Conservation (phyloP, 2,888 invertebrate species). For the Sepiola atlantica region DNA sequence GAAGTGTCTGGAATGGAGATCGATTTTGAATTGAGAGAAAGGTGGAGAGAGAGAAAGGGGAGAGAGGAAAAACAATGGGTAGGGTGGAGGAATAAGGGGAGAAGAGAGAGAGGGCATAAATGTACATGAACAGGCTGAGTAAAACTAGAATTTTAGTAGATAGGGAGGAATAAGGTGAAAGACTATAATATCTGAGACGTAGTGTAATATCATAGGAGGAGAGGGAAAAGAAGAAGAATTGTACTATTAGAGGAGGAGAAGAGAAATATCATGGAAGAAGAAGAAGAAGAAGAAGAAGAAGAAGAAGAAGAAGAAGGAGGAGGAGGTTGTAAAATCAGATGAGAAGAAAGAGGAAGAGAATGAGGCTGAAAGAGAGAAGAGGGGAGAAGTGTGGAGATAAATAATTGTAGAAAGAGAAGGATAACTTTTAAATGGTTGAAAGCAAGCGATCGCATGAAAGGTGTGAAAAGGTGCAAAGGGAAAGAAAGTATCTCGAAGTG, state of each 20-base stretch:
- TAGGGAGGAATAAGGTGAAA: slow-evolving; percentile 47
- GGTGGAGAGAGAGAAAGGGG: slow-evolving; percentile 48
- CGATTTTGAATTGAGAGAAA: slow-evolving; percentile 43
- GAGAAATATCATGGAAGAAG: not conserved
- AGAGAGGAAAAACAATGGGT: slow-evolving; percentile 48
- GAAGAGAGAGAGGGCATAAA: slow-evolving; percentile 49
- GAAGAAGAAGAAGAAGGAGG: not conserved
- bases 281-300: not conserved
- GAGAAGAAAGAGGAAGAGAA: not conserved
- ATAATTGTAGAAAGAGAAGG: no score
- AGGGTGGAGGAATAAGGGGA: slow-evolving; percentile 46
- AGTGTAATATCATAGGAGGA: not conserved
- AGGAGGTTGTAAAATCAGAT: not conserved
- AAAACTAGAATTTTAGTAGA: slow-evolving; percentile 46
- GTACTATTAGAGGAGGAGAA: not conserved
- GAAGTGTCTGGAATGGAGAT: no score
- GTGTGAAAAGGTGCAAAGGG: no score
- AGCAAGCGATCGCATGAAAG: no score
- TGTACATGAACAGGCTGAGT: slow-evolving; percentile 48
- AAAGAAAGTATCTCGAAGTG: no score
- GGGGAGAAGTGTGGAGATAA: no score
- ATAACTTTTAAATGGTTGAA: no score
- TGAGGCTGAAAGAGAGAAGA: no score
- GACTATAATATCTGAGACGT: not conserved
- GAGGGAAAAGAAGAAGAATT: slow-evolving; percentile 47